Evolutionary conservation across 2,797 vertebrate species (phyloP).

Genomic region (Platyrinchus mystaceus): DNA sequence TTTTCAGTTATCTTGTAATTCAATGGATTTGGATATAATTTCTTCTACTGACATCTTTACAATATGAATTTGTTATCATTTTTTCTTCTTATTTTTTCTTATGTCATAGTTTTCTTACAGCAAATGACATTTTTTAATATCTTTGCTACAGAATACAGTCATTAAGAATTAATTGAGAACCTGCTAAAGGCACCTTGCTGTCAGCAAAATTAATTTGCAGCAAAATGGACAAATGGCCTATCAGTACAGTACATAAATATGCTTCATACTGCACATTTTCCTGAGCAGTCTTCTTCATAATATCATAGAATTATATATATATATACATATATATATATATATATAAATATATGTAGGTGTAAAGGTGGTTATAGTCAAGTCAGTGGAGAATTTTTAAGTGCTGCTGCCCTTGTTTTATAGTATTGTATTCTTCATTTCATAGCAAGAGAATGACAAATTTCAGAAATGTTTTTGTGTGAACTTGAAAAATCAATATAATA

Average conservation of each 20-base stretch:
- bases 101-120: background rate
- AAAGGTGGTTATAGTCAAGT: background rate
- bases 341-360: background rate
- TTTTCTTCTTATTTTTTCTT: too few relatives aligned
- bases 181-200: background rate
- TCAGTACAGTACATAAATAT: background rate
- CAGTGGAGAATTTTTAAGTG: background rate
- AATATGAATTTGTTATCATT: background rate
- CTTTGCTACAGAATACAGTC: background rate
- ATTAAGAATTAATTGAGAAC: background rate
- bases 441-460: background rate
- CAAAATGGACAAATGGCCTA: background rate
- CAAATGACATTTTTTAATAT: background rate
- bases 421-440: background rate
- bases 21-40: background rate
- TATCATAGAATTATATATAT: background rate
- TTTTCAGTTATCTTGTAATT: background rate
- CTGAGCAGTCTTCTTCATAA: background rate
- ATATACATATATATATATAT: too few relatives aligned
- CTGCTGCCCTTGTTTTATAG: background rate
- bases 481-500: constrained; percentile 35
- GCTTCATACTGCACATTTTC: background rate
- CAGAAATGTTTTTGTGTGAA: background rate
- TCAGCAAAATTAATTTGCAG: background rate
- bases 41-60: background rate